phyloP scores from a whole-genome alignment of 2,888 invertebrate genomes.

The Catocala fraxini region DNA sequence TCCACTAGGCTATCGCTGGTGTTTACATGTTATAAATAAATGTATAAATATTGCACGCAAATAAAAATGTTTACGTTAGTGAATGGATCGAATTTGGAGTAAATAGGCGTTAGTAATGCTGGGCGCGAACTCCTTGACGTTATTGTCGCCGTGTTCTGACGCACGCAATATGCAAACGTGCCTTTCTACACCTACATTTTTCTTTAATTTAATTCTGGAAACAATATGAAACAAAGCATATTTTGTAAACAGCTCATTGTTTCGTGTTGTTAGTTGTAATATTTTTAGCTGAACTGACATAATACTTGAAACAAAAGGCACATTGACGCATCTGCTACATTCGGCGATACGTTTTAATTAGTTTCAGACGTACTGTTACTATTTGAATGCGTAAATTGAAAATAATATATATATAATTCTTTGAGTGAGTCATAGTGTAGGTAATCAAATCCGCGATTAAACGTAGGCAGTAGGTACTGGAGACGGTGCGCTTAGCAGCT shows the following conservation, averaged over 20 bases:
- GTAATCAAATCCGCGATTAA: too few species aligned
- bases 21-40: not conserved
- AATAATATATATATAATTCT: too few species aligned
- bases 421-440: too few species aligned
- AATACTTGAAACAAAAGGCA: too few species aligned
- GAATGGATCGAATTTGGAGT: constrained; percentile 5
- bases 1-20: too few species aligned
- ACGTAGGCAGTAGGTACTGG: too few species aligned
- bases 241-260: constrained; percentile 27
- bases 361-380: too few species aligned
- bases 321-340: too few species aligned
- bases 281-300: too few species aligned
- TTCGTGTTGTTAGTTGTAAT: not conserved
- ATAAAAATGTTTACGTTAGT: constrained; percentile 32
- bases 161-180: constrained; percentile 20
- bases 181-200: constrained; percentile 20
- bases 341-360: too few species aligned
- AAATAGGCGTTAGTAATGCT: constrained; percentile 20
- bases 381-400: too few species aligned
- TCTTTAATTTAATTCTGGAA: constrained; percentile 16
- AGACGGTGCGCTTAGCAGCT: too few species aligned
- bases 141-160: constrained; percentile 17
- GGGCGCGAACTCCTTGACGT: constrained; percentile 1
- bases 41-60: not conserved
- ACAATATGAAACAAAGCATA: constrained; percentile 6